Conservation (phyloP, 2,113 vertebrate genomes). For the Tor tambroides region DNA sequence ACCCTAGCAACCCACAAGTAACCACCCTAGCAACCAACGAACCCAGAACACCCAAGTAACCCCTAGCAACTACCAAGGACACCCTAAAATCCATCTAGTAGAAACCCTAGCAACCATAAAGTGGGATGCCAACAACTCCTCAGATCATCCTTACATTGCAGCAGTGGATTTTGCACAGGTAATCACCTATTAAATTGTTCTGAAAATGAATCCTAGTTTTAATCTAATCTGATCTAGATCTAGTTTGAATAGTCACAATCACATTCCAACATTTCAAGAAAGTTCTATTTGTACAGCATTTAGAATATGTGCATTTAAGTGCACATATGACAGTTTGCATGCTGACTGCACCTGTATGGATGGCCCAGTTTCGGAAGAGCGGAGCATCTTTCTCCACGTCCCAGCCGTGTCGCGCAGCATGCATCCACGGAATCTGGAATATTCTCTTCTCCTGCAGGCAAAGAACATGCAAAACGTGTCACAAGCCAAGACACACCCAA, state of each 20-base stretch:
- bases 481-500: not conserved
- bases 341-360: conserved; percentile 83
- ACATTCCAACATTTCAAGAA: too few species aligned
- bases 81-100: too few species aligned
- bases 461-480: conserved; percentile 36
- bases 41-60: too few species aligned
- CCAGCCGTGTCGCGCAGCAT: conserved; percentile 88
- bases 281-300: too few species aligned
- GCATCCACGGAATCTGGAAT: conserved; percentile 94
- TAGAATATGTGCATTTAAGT: not conserved
- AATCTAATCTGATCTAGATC: too few species aligned
- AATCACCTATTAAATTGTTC: too few species aligned
- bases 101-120: not conserved
- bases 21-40: too few species aligned
- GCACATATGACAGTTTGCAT: not conserved
- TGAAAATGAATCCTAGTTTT: too few species aligned
- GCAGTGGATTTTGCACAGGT: not conserved
- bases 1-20: too few species aligned
- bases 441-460: conserved; percentile 85
- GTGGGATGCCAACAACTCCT: not conserved
- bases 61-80: not conserved
- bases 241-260: too few species aligned
- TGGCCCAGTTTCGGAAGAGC: conserved; percentile 89
- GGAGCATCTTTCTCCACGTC: conserved; percentile 90
- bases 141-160: too few species aligned